A percentile compares a stretch with the other conserved stretches of the same genome.
Conservation (phyloP, 2,797 vertebrate genomes). For the Crypturellus tataupa region DNA sequence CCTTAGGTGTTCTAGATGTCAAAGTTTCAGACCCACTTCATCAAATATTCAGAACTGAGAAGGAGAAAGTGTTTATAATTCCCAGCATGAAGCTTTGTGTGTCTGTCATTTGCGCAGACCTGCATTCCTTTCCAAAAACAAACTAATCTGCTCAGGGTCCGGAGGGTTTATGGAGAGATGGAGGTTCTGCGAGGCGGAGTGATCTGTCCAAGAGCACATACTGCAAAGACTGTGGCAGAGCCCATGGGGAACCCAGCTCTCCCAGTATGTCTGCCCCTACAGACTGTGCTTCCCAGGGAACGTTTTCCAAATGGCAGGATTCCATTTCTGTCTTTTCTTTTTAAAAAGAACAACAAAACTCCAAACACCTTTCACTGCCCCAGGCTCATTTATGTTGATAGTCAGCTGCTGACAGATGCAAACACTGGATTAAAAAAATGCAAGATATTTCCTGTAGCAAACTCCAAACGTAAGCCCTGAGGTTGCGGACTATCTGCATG, state of each 20-base stretch:
- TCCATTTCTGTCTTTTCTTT: background rate
- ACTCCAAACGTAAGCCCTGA: background rate
- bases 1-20: conserved; percentile 22
- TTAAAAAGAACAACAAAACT: background rate
- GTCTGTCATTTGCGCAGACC: conserved; percentile 4
- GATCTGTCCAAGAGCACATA: background rate
- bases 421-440: background rate
- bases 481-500: too few species aligned
- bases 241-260: background rate
- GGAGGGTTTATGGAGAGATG: conserved; percentile 10
- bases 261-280: background rate
- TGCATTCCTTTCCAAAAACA: background rate
- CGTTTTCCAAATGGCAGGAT: background rate
- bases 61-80: background rate
- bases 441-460: background rate
- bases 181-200: background rate
- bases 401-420: background rate
- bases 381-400: background rate
- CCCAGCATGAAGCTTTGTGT: conserved; percentile 22
- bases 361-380: background rate
- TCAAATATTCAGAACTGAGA: conserved; percentile 20
- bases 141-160: background rate
- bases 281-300: conserved; percentile 44
- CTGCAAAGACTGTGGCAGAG: background rate
- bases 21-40: conserved; percentile 43